Evolutionary conservation across 1,140 invertebrate species (phyloP).

Genomic region (Pseudomyrmex concolor): DNA sequence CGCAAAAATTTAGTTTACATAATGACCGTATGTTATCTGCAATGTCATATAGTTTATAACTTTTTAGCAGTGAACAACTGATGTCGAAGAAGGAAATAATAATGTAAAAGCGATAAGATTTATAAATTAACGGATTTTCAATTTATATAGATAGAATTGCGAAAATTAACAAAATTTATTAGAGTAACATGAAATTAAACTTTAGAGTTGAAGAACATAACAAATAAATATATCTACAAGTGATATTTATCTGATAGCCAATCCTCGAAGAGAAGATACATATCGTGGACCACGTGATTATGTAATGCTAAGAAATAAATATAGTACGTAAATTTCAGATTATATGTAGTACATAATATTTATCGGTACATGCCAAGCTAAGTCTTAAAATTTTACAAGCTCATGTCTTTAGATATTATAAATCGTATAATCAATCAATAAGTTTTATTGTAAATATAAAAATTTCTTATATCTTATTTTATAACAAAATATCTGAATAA

Average conservation of each 20-base stretch:
- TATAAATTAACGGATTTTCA: background rate
- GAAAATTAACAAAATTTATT: background rate
- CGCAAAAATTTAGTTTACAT: conserved; percentile 16
- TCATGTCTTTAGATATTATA: conserved; percentile 6
- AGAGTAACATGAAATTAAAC: conserved; percentile 1
- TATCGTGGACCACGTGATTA: conserved; percentile 34
- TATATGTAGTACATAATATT: conserved; percentile 20
- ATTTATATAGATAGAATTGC: background rate
- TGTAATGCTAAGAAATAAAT: conserved; percentile 11
- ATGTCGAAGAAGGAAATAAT: conserved; percentile 16
- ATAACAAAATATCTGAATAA: conserved; percentile 41
- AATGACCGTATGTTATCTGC: background rate
- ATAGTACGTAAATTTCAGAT: background rate
- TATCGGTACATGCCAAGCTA: conserved; percentile 4
- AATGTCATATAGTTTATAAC: conserved; percentile 22
- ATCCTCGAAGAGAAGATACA: conserved; percentile 8
- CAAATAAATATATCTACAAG: background rate
- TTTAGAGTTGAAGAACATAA: background rate
- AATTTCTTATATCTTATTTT: conserved; percentile 37
- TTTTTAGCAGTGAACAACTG: conserved; percentile 12
- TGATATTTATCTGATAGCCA: conserved; percentile 22
- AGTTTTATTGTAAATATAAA: conserved; percentile 11
- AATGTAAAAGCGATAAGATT: background rate
- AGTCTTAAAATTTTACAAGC: background rate
- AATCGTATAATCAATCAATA: conserved; percentile 44